Base-by-base conservation (phyloP, 2,113 vertebrate species). In the Sisor rabdophorus region DNA sequence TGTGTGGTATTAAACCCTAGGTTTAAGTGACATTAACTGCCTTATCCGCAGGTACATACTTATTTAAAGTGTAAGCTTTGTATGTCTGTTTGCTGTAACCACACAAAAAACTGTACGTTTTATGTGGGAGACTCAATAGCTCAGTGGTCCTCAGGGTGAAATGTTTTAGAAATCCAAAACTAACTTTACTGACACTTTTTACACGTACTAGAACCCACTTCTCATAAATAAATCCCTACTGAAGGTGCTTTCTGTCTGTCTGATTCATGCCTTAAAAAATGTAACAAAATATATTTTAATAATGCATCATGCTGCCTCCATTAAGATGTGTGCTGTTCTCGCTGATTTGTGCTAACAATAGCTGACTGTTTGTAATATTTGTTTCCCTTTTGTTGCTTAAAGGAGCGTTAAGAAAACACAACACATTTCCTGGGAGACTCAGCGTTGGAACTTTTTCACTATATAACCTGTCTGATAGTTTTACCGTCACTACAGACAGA, bases 141-240 rank as follows among this genome's bases (percentile, higher is more conserved):
- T 78, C 63, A 47, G 44, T 54, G 11, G 48, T 80, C 48, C 28
- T 80, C 48, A 47, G 22, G 78, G 67, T 67, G 59, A 77, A 82
- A 77, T 82, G 60, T 26, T 77, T 80, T 77, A 64, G 64, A 77
- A 67, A 77, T 77, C 73, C 60, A 30, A 68, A 73, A 65, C 52
- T 65, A 68, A 26, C 28, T 47, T 56, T 67, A 73, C 59, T 69
- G 77, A 77, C 65, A 79, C 71, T 74, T 73, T 76, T 79, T 75
- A 79, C 69, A 76, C 65, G 63, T 48, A 63, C 63, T 61, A 22
- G 48, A 36, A n/a, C 55, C 69, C 50, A 47, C 44, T 63, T 22
- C 69, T 76, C 70, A 71, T 70, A 79, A 79, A 83, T 58, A 72
- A 19, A 71, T 65, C 11, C 64, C 48, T 20, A 11, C 36, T 24